Percentiles rank a stretch among this genome's conserved stretches.
These are phyloP conservation scores for Cottoperca gobio DNA, from an alignment of 2,797 vertebrate species.

Conservation along the genomic window DNA sequence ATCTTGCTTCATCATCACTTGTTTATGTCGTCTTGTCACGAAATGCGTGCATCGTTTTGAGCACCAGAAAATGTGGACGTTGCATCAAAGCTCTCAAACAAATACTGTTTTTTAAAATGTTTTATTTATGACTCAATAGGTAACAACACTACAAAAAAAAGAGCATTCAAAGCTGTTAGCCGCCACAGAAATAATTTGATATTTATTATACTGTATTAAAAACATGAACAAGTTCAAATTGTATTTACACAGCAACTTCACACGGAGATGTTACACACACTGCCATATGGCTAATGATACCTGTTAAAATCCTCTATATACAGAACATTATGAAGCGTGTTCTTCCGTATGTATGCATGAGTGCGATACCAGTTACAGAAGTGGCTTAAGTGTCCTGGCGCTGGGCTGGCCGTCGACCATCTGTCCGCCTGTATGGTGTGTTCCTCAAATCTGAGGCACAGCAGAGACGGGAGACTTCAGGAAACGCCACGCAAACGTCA, in stretches of 20 bases:
- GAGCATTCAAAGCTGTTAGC: conserved; percentile 14
- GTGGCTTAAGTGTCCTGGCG: conserved; percentile 82
- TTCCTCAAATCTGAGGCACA: conserved; percentile 89
- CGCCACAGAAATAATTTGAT: background rate
- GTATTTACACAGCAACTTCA: conserved; percentile 72
- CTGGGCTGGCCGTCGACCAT: conserved; percentile 86
- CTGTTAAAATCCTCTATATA: conserved; percentile 48
- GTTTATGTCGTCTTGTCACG: background rate
- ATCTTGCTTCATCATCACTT: conserved; percentile 36
- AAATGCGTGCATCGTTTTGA: background rate
- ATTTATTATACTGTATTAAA: no score
- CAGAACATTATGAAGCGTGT: conserved; percentile 36
- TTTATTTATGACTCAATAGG: background rate
- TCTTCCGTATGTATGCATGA: conserved; percentile 27
- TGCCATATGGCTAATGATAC: background rate
- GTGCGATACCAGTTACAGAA: conserved; percentile 31
- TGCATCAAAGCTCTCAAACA: background rate
- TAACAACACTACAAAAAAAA: background rate
- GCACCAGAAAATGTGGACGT: background rate
- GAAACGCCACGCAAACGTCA: background rate
- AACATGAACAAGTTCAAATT: conserved; percentile 39
- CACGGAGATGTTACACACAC: conserved; percentile 31
- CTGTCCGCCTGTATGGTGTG: conserved; percentile 90
- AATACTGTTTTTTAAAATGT: conserved; percentile 45
- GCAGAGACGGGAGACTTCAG: background rate